phyloP scores from a whole-genome alignment of 2,113 vertebrate genomes.

The Hippocampus comes region DNA sequence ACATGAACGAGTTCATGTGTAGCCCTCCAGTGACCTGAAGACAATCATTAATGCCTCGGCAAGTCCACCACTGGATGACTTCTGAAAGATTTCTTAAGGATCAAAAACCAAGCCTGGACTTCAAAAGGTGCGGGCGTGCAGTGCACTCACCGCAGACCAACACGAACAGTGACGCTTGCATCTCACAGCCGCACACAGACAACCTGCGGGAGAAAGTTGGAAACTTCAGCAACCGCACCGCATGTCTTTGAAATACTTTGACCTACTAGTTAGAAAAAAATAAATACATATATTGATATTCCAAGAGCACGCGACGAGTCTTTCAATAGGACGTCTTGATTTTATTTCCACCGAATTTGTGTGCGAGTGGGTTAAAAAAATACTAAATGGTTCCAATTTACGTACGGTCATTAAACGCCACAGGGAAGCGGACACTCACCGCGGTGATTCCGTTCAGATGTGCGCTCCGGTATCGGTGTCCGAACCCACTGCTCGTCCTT shows the following conservation, averaged over 20 bases:
- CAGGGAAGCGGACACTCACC: constrained; percentile 17
- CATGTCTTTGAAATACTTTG: neutral
- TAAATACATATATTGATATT: neutral
- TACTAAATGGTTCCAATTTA: neutral
- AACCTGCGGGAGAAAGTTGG: neutral
- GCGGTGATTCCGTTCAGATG: constrained; percentile 2
- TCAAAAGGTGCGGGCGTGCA: constrained; percentile 24
- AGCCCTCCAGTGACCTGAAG: constrained; percentile 39
- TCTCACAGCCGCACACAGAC: constrained; percentile 24
- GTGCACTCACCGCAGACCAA: constrained; percentile 62
- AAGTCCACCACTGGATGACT: constrained; percentile 23
- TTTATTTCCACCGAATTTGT: neutral
- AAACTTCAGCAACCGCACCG: neutral
- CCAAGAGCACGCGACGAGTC: neutral
- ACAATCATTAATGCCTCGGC: neutral
- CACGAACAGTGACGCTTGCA: constrained; percentile 43
- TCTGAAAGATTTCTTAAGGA: constrained; percentile 28
- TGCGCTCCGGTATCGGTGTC: neutral
- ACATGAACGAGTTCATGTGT: neutral
- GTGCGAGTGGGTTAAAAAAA: neutral
- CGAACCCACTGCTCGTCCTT: neutral
- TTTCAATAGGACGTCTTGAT: neutral
- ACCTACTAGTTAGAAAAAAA: neutral
- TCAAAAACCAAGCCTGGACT: constrained; percentile 27
- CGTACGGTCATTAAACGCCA: neutral